Percentiles rank a stretch among this genome's conserved stretches.
phyloP scores from a whole-genome alignment of 2,113 vertebrate genomes.

The Illadopsis cleaveri region DNA sequence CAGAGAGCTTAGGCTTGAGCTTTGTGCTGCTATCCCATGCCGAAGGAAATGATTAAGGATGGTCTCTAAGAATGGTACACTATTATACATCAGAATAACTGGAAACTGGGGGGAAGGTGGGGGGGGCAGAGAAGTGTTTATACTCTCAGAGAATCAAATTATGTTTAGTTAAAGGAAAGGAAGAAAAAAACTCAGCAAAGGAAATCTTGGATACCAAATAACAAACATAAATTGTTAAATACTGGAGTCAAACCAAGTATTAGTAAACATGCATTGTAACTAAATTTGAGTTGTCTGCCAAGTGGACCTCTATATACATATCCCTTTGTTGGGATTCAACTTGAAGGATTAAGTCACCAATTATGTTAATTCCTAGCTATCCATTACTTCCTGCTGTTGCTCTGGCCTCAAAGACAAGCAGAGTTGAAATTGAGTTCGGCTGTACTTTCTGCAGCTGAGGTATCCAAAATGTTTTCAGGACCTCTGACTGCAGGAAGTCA shows the following conservation, averaged over 20 bases:
- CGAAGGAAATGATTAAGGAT: background rate
- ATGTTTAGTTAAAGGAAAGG: background rate
- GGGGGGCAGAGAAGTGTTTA: background rate
- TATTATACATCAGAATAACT: background rate
- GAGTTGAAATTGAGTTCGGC: too few relatives aligned
- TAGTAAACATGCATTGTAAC: background rate
- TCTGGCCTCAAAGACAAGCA: background rate
- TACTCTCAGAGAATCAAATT: background rate
- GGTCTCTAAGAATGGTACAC: background rate
- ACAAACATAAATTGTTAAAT: background rate
- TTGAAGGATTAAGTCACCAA: background rate
- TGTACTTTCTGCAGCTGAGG: background rate
- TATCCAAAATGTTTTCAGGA: background rate
- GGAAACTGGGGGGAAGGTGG: background rate
- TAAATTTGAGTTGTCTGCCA: background rate
- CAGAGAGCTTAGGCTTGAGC: rapidly evolving
- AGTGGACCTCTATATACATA: background rate
- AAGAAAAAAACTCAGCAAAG: background rate
- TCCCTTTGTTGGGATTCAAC: background rate
- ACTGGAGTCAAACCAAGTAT: background rate
- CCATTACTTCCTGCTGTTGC: background rate
- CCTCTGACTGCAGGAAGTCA: background rate
- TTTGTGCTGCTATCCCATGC: background rate
- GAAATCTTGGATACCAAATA: background rate
- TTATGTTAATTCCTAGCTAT: background rate